phyloP scores from a whole-genome alignment of 2,888 invertebrate genomes.

The Xiphydria camelus region DNA sequence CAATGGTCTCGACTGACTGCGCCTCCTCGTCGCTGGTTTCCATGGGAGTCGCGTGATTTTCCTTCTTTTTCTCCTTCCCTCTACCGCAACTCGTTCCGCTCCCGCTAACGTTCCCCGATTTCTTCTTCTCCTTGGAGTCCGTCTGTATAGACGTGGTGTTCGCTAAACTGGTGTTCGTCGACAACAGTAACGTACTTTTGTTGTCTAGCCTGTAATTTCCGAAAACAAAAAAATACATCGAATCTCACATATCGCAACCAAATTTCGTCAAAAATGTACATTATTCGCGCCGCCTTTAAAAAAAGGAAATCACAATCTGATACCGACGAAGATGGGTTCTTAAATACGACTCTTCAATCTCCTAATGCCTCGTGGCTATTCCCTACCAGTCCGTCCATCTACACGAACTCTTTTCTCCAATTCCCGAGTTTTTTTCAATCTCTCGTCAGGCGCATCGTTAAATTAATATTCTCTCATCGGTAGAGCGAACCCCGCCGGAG shows the following conservation, averaged over 20 bases:
- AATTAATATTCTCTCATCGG: no score
- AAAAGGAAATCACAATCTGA: not conserved
- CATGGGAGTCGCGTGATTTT: conserved; percentile 56
- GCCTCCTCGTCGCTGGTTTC: conserved; percentile 66
- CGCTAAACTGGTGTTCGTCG: conserved; percentile 27
- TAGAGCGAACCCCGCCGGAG: conserved; percentile 5
- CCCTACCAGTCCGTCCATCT: no score
- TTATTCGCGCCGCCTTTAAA: not conserved
- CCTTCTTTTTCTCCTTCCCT: conserved; percentile 56
- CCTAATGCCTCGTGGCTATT: no score
- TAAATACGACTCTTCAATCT: no score
- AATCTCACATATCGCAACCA: no score
- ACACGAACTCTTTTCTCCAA: no score
- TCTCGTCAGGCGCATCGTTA: no score
- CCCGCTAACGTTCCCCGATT: conserved; percentile 25
- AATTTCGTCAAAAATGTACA: not conserved
- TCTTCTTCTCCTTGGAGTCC: conserved; percentile 45
- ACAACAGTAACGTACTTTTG: conserved; percentile 40
- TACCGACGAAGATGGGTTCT: no score
- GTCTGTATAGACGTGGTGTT: conserved; percentile 28
- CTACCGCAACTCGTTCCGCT: conserved; percentile 35
- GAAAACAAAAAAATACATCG: conserved; percentile 2
- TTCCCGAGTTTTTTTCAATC: no score
- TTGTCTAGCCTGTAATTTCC: conserved; percentile 44
- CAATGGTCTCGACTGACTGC: conserved; percentile 48